These are phyloP conservation scores for Limosa lapponica DNA, from an alignment of 2,797 vertebrate genomes.

Conservation along the genomic window DNA sequence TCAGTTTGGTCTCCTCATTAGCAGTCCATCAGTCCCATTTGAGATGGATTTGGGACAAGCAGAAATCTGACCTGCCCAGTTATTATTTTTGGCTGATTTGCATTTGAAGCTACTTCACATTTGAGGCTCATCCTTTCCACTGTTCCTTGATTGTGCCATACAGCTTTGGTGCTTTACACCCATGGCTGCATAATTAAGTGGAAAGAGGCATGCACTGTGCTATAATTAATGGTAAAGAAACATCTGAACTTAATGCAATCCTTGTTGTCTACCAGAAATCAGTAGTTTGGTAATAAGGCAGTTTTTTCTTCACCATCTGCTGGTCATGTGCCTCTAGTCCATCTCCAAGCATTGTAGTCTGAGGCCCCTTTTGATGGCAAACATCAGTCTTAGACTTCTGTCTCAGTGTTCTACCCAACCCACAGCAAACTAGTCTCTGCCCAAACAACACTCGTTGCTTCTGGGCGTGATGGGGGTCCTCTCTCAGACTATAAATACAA, in stretches of 20 bases:
- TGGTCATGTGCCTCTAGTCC: not conserved
- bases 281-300: not conserved
- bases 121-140: not conserved
- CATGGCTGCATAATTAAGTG: not conserved
- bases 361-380: not conserved
- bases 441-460: not conserved
- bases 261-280: not conserved
- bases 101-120: not conserved
- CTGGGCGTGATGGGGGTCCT: not conserved
- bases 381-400: not conserved
- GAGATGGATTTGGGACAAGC: not conserved
- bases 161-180: not conserved
- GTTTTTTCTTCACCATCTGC: not conserved
- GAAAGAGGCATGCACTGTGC: fast-evolving
- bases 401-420: not conserved
- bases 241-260: not conserved
- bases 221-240: not conserved
- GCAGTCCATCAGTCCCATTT: not conserved
- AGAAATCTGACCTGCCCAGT: not conserved
- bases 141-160: not conserved
- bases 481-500: not conserved
- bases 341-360: not conserved
- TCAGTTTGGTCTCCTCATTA: not conserved
- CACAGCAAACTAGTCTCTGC: not conserved
- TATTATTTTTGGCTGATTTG: not conserved